These are phyloP conservation scores for Odontamblyopus lacepedii DNA, from an alignment of 2,797 vertebrate species.

Conservation along the genomic window DNA sequence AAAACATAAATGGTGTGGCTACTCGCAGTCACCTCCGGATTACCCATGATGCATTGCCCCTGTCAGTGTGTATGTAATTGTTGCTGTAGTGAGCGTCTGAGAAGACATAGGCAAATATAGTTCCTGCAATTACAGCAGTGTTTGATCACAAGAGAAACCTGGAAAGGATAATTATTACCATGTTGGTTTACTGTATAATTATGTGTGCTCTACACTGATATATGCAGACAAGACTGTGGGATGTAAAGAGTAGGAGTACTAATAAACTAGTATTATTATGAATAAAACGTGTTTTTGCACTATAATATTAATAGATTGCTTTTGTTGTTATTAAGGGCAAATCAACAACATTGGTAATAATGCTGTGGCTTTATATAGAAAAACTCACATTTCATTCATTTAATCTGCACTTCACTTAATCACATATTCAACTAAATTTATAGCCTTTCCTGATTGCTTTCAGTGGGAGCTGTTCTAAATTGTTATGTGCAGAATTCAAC, in stretches of 20 bases:
- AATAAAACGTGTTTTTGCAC: background rate
- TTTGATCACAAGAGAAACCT: conserved; percentile 26
- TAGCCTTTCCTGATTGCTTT: too few relatives aligned
- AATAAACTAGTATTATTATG: background rate
- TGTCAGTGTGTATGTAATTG: background rate
- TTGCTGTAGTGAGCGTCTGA: background rate
- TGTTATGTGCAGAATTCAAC: too few relatives aligned
- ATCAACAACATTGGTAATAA: too few relatives aligned
- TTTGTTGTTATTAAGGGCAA: too few relatives aligned
- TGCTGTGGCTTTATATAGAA: too few relatives aligned
- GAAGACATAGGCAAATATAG: conserved; percentile 31
- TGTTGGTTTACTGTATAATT: conserved; percentile 1
- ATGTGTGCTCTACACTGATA: background rate
- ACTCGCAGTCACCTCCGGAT: too few relatives aligned
- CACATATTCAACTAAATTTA: too few relatives aligned
- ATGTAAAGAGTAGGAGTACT: background rate
- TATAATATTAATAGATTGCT: too few relatives aligned
- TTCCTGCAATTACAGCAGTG: conserved; percentile 45
- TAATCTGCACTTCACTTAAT: too few relatives aligned
- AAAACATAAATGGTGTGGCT: background rate
- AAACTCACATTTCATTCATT: too few relatives aligned
- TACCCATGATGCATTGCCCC: too few relatives aligned
- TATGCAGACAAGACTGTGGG: conserved; percentile 1
- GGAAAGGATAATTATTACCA: conserved; percentile 43
- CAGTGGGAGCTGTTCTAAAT: too few relatives aligned